Evolutionary conservation across 2,113 vertebrate genomes (phyloP), one percentile per base, ranked within the genome.

Genomic region (Lepidothrix coronata): DNA sequence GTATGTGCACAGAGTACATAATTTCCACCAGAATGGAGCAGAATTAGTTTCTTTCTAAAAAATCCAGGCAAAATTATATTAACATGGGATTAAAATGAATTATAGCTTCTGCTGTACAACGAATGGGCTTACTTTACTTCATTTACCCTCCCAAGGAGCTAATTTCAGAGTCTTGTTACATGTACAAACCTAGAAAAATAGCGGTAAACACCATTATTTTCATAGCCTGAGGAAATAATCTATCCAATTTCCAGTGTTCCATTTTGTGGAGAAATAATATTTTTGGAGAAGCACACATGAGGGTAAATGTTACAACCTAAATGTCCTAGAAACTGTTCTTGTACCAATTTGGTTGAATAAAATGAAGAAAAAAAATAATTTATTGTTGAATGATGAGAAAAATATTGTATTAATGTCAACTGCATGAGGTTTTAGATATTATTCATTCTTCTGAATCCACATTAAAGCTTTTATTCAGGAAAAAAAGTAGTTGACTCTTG

Each of bases 1-100:
- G 81, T 91, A 97, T 96, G 95, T 97, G 91, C 87, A 61, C 2
- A 58, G 95, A 77, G 67, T 97, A 61, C 89, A 76, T 80, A 96
- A 97, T 97, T 94, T 94, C 46, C 62, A 86, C 75, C 76, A 89
- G 86, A 89, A 96, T 88, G 79, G 55, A 79, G 93, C 18, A 21
- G 55, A 88, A 91, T 57, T 55, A 27, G 74, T 49, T 31, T 68
- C 31, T 84, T 95, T 86, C 88, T 51, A 74, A 96, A 96, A 97
- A 93, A 87, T 66, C 11, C 33, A 72, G 81, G 77, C 10, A 31
- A 84, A 90, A 52, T 85, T 91, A 30, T 92, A 88, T 91, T 97
- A 93, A 76, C 39, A 18, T 90, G 77, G 89, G 93, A 92, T 91
- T 91, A 78, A 91, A 96, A 96, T 75, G 46, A 93, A 28, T 74